phyloP scores from a whole-genome alignment of 1,140 invertebrate genomes.

The Calliphora vicina region DNA sequence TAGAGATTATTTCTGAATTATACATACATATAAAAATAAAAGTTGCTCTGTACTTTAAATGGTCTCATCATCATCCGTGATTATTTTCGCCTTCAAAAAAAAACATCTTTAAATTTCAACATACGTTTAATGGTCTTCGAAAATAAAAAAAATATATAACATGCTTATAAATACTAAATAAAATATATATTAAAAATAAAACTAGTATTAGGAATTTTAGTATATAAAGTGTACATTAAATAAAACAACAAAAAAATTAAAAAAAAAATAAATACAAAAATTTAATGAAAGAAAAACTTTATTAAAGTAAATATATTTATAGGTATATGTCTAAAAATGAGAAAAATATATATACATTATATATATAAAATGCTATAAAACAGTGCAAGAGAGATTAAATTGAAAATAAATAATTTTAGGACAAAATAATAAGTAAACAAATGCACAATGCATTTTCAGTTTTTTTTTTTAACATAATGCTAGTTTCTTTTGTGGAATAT shows the following conservation, averaged over 20 bases:
- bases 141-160: neutral
- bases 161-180: neutral
- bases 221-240: conserved; percentile 45
- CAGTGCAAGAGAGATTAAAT: conserved; percentile 9
- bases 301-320: neutral
- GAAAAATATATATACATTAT: neutral
- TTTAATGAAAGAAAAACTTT: neutral
- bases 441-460: neutral
- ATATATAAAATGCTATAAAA: neutral
- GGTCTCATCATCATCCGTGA: conserved; percentile 63
- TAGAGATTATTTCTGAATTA: neutral
- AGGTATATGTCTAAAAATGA: neutral
- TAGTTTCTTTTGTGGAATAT: too few species aligned
- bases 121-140: neutral
- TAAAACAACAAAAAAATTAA: too few species aligned
- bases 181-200: neutral
- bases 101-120: neutral
- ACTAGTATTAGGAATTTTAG: conserved; percentile 21
- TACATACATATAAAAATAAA: neutral
- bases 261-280: conserved; percentile 14
- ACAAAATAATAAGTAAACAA: conserved; percentile 48
- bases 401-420: neutral
- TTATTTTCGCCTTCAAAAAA: conserved; percentile 58
- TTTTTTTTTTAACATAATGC: too few species aligned
- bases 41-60: conserved; percentile 42